Evolutionary conservation across 2,888 invertebrate genomes (phyloP), one percentile per base, ranked within the genome.

Genomic region (Subacronicta megacephala): DNA sequence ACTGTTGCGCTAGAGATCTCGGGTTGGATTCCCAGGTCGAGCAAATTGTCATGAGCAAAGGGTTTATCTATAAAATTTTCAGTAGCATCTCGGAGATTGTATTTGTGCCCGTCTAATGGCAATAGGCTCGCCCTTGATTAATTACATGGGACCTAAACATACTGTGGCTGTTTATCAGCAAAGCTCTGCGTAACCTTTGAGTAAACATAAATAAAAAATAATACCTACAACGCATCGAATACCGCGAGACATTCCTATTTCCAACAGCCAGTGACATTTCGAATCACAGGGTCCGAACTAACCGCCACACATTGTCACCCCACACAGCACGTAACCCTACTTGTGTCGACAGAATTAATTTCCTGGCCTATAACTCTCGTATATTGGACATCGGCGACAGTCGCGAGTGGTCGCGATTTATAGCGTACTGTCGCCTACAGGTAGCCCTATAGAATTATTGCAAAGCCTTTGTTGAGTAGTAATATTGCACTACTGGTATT

Each of bases 341-440:
- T 89, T 86, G 89, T 78, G 89, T 83, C 87, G 90, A 90, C 92
- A 90, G 92, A 92, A 93, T 93, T 93, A 93, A 93, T 93, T 93
- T 93, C 93, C 93, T 92, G 92, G 83, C 85, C 83, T 91, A 93
- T 93, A 93, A 93, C 90, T 93, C 92, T 92, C 88, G 82, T 92
- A 92, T 93, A 92, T 93, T 93, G 92, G 90, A 86, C 87, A 85
- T 88, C 85, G 90, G 82, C 88, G 91, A 90, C 92, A 88, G 85
- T 87, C 79, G 89, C 87, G 85, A 90, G 90, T 85, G 85, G 83
- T 80, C 78, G 81, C 86, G 90, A 93, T 93, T 93, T 93, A 93
- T 92, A 79, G 91, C 80, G 52, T 75, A 81, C 85, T 89, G 90
- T 86, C 87, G 87, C 80, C 80, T 79, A 77, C 91, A 92, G 91